These are phyloP conservation scores for Embiotoca jacksoni DNA, from an alignment of 2,113 vertebrate species.

Conservation along the genomic window DNA sequence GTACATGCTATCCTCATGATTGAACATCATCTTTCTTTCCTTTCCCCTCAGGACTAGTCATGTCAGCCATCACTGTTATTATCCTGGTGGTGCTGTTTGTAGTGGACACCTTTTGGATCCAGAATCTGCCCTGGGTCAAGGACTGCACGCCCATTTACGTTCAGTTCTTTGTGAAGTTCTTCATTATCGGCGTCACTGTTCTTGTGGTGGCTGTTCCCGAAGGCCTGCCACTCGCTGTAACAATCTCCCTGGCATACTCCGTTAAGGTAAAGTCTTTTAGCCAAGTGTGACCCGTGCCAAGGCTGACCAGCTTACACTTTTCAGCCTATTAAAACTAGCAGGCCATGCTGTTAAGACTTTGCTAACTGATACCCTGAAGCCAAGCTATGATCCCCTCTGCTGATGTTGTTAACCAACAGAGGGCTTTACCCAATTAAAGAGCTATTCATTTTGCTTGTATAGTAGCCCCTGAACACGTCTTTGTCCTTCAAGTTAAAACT, in stretches of 20 bases:
- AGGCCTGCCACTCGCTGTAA: slow-evolving; percentile 97
- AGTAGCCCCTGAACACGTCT: background rate
- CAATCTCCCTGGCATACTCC: slow-evolving; percentile 98
- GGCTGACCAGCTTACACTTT: slow-evolving; percentile 54
- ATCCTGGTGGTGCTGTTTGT: slow-evolving; percentile 97
- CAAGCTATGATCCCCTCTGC: slow-evolving; percentile 39
- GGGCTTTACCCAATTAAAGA: slow-evolving; percentile 33
- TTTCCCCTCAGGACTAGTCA: slow-evolving; percentile 89
- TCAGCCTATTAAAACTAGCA: slow-evolving; percentile 72
- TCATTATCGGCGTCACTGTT: slow-evolving; percentile 99
- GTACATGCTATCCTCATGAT: too few relatives aligned
- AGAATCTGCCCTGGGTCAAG: slow-evolving; percentile 91
- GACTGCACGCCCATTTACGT: slow-evolving; percentile 97
- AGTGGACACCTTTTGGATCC: slow-evolving; percentile 96
- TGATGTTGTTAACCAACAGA: slow-evolving; percentile 25
- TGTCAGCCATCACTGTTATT: slow-evolving; percentile 98
- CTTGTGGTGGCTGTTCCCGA: slow-evolving; percentile 98
- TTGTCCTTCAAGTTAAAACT: background rate
- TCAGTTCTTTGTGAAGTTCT: slow-evolving; percentile 99
- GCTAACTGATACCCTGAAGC: slow-evolving; percentile 53
- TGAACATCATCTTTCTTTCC: too few relatives aligned
- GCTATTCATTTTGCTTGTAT: slow-evolving; percentile 6
- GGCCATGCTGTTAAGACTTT: slow-evolving; percentile 41
- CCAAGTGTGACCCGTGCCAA: slow-evolving; percentile 26
- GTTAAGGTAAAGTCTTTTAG: slow-evolving; percentile 90